These are phyloP conservation scores for Pilophorus perplexus DNA, from an alignment of 2,888 invertebrate species.

Conservation along the genomic window DNA sequence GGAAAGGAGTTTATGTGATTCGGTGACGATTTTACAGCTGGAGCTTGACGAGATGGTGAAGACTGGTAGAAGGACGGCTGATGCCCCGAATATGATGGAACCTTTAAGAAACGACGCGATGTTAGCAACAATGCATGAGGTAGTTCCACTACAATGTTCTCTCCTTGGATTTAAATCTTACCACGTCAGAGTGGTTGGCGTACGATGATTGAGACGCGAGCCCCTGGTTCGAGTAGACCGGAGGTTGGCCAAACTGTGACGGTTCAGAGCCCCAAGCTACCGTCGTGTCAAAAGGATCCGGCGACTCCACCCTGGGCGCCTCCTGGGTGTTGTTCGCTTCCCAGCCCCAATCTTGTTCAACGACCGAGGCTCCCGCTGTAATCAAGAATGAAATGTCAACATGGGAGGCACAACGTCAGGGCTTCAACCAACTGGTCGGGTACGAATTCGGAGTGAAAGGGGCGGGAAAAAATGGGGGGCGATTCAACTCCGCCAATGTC, in stretches of 20 bases:
- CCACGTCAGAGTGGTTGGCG: conserved; percentile 8
- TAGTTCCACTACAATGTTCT: no score
- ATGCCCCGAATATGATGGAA: no score
- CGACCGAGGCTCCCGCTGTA: background rate
- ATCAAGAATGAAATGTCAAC: background rate
- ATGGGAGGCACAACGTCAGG: background rate
- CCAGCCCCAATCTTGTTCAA: conserved; percentile 26
- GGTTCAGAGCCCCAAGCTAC: no score
- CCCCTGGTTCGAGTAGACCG: background rate
- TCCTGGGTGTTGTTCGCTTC: background rate
- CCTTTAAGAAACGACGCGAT: no score
- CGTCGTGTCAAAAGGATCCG: conserved; percentile 70
- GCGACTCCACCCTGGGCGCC: conserved; percentile 45
- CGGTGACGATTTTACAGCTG: conserved; percentile 7
- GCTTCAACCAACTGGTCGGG: no score
- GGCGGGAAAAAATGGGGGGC: no score
- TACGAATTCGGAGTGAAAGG: no score
- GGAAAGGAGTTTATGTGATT: background rate
- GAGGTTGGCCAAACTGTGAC: conserved; percentile 45
- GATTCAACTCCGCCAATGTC: no score
- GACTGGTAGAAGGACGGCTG: no score
- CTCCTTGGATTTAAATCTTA: no score
- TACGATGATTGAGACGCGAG: conserved; percentile 15
- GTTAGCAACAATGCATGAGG: no score
- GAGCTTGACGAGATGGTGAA: no score